Evolutionary conservation across 2,888 invertebrate genomes (phyloP).

Genomic region (Beris chalybata): DNA sequence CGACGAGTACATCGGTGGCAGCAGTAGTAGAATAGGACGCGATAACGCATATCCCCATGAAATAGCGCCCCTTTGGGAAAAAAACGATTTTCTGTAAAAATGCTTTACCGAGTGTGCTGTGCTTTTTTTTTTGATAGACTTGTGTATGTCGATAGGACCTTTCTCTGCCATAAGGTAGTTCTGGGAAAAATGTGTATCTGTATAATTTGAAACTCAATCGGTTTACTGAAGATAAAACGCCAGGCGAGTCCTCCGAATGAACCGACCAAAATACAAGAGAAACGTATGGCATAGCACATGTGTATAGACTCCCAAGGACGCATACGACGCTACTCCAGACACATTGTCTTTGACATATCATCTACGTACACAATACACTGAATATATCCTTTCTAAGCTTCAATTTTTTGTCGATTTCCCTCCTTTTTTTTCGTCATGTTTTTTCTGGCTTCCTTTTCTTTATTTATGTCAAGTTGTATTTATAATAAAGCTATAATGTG

Average conservation of each 20-base stretch:
- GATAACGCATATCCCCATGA: conserved; percentile 38
- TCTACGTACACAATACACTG: background rate
- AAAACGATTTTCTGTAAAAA: conserved; percentile 28
- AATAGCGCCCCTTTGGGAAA: conserved; percentile 30
- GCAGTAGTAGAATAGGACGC: conserved; percentile 1
- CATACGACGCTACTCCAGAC: background rate
- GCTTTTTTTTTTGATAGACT: conserved; percentile 9
- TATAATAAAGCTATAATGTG: conserved; percentile 14
- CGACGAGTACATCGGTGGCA: no score
- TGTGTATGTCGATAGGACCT: background rate
- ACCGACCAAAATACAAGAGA: background rate
- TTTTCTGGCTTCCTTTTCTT: background rate
- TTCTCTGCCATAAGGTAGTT: conserved; percentile 11
- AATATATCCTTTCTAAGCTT: background rate
- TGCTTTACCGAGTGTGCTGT: conserved; percentile 17
- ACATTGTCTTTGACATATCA: conserved; percentile 11
- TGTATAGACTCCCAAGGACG: background rate
- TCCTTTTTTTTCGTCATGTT: background rate
- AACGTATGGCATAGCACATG: background rate
- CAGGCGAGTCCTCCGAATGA: conserved; percentile 12
- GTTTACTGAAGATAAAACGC: conserved; percentile 22
- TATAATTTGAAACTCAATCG: conserved; percentile 31
- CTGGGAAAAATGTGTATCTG: conserved; percentile 24
- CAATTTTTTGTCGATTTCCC: background rate
- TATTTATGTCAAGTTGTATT: conserved; percentile 12